Conservation (phyloP, 2,888 invertebrate species). For the Agapostemon virescens region DNA sequence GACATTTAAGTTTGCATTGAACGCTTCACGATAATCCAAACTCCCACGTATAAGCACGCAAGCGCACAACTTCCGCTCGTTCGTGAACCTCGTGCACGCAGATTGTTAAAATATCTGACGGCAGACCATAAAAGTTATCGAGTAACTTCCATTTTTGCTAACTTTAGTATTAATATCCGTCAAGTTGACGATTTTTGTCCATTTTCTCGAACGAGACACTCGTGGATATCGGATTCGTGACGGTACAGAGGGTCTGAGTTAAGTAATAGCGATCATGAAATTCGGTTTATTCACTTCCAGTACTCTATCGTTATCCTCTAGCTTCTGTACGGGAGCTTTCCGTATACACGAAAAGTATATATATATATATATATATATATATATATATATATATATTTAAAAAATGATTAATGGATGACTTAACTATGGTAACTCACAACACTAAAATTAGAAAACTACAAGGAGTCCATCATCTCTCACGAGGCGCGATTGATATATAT, state of each 20-base stretch:
- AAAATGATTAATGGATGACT: background rate
- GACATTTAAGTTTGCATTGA: background rate
- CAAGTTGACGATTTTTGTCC: constrained; percentile 8
- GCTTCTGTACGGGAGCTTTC: constrained; percentile 51
- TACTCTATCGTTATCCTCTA: constrained; percentile 51
- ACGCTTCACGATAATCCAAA: constrained; percentile 12
- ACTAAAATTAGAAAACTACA: background rate
- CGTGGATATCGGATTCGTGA: constrained; percentile 33
- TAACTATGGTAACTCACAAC: background rate
- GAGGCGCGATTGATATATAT: too few relatives aligned
- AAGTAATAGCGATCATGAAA: constrained; percentile 70
- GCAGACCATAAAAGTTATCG: background rate
- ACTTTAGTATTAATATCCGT: too few relatives aligned
- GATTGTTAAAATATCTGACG: constrained; percentile 1
- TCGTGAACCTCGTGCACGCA: background rate
- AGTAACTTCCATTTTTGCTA: too few relatives aligned
- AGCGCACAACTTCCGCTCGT: background rate
- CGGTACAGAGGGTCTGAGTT: constrained; percentile 35
- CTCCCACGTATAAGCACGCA: background rate
- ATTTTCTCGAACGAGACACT: constrained; percentile 13
- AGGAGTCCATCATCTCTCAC: constrained; percentile 40
- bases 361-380: too few relatives aligned
- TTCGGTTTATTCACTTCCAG: constrained; percentile 75
- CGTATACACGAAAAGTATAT: too few relatives aligned
- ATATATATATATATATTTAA: too few relatives aligned